Evolutionary conservation across 2,888 invertebrate genomes (phyloP).

Genomic region (Diadegma fenestrale): DNA sequence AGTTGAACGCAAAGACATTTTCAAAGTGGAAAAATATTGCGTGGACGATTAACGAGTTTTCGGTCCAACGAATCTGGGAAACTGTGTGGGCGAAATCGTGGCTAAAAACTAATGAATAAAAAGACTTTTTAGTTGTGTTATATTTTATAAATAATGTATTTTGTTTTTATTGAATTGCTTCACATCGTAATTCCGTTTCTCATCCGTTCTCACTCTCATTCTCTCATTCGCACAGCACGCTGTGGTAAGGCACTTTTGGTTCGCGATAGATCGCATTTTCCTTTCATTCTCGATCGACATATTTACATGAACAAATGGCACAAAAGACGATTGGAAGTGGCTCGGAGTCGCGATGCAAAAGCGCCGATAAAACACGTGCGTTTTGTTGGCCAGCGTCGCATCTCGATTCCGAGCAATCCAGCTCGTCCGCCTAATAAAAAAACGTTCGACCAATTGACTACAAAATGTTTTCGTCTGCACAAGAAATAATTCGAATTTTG

Average conservation of each 20-base stretch:
- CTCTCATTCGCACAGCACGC: constrained; percentile 53
- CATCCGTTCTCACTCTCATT: constrained; percentile 49
- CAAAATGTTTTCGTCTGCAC: not conserved
- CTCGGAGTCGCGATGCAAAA: constrained; percentile 42
- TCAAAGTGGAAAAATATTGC: not conserved
- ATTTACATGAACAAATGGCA: constrained; percentile 76
- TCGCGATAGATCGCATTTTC: constrained; percentile 63
- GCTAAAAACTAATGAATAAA: constrained; percentile 47
- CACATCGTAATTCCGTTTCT: constrained; percentile 72
- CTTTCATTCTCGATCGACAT: constrained; percentile 69
- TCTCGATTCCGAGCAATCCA: constrained; percentile 43
- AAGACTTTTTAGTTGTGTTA: constrained; percentile 58
- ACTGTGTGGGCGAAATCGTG: not conserved
- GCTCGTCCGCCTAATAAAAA: constrained; percentile 40
- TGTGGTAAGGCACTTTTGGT: constrained; percentile 78
- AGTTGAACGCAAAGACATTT: not conserved
- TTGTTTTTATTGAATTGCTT: constrained; percentile 80
- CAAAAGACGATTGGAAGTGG: constrained; percentile 65
- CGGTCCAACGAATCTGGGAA: not conserved
- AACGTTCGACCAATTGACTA: not conserved
- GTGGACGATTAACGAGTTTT: not conserved
- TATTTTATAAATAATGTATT: constrained; percentile 82
- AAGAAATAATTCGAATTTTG: not conserved
- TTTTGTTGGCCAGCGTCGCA: constrained; percentile 22
- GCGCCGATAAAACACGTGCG: not conserved